A percentile compares a stretch with the other conserved stretches of the same genome.
phyloP scores from a whole-genome alignment of 1,140 invertebrate genomes.

The Thaumetopoea pityocampa region DNA sequence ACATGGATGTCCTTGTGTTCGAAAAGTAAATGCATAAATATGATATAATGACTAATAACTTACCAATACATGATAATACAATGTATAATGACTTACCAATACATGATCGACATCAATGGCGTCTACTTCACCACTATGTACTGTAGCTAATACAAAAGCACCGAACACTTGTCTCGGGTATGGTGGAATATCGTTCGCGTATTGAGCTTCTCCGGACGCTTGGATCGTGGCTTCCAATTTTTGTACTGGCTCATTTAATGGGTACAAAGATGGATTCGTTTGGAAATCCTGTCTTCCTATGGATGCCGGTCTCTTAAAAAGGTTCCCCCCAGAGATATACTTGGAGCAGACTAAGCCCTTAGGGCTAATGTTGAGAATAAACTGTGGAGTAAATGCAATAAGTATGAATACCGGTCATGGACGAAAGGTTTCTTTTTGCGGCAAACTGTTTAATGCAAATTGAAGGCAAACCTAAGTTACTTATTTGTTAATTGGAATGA shows the following conservation, averaged over 20 bases:
- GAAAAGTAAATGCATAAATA: too few species aligned
- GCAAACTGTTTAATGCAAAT: too few species aligned
- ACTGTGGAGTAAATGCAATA: constrained; percentile 44
- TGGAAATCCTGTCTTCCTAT: constrained; percentile 82
- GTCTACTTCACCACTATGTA: constrained; percentile 74
- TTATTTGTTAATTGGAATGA: too few species aligned
- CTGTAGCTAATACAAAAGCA: constrained; percentile 79
- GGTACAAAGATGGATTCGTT: constrained; percentile 80
- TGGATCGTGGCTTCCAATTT: constrained; percentile 85
- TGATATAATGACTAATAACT: too few species aligned
- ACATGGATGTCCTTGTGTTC: too few species aligned
- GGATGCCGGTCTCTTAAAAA: constrained; percentile 79
- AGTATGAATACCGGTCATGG: background rate
- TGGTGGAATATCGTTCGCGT: constrained; percentile 79
- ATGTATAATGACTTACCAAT: constrained; percentile 71
- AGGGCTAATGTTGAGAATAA: constrained; percentile 73
- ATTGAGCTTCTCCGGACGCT: constrained; percentile 82
- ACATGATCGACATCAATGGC: constrained; percentile 77
- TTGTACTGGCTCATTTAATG: constrained; percentile 82
- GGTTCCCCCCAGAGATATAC: constrained; percentile 63
- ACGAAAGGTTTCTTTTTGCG: too few species aligned
- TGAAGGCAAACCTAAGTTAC: too few species aligned
- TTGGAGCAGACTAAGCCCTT: constrained; percentile 37
- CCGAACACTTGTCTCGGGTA: constrained; percentile 78
- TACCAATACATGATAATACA: too few species aligned